Evolutionary conservation across 2,797 vertebrate species (phyloP).

Genomic region (Thripadectes ignobilis): DNA sequence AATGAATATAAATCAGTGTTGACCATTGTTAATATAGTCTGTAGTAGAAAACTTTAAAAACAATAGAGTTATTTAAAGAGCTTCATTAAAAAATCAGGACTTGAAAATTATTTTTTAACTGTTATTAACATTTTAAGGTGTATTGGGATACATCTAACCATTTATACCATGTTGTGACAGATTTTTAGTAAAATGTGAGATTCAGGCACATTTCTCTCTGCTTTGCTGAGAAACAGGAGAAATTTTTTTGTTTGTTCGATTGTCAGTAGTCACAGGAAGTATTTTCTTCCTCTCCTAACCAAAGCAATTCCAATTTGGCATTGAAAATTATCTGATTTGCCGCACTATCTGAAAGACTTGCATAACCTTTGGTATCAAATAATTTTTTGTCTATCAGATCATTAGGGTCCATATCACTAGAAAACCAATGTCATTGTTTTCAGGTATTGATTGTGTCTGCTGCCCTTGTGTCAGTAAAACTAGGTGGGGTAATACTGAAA

Average conservation of each 20-base stretch:
- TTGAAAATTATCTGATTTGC: neutral
- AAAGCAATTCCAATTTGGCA: neutral
- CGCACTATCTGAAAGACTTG: neutral
- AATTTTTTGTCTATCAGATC: neutral
- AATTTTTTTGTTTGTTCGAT: neutral
- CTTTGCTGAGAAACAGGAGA: neutral
- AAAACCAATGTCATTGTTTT: neutral
- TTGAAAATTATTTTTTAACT: neutral
- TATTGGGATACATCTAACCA: neutral
- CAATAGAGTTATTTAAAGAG: neutral
- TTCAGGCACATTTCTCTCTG: neutral
- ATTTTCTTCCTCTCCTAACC: neutral
- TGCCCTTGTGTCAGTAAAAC: neutral
- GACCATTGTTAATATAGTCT: neutral
- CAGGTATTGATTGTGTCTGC: neutral
- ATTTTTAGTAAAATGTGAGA: neutral
- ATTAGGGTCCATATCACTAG: neutral
- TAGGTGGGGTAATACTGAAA: neutral
- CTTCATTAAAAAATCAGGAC: neutral
- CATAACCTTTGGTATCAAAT: neutral
- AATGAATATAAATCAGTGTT: neutral
- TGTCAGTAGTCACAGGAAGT: neutral
- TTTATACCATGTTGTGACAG: neutral
- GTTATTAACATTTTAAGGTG: neutral
- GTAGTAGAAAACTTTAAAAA: neutral